Conservation (phyloP, 2,888 invertebrate species). For the Platycnemis pennipes region DNA sequence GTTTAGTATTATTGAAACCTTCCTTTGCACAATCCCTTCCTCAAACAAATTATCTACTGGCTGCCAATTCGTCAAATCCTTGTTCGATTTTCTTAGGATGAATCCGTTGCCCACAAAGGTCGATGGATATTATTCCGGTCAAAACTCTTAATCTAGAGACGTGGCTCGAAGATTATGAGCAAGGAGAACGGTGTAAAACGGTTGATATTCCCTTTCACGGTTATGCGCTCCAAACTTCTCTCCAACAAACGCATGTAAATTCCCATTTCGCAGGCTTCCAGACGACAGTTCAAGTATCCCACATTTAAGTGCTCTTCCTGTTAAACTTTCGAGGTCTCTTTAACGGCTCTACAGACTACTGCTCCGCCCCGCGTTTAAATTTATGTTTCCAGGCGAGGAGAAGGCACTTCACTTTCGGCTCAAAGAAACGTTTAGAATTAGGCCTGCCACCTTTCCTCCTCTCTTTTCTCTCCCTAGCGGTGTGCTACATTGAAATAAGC, state of each 20-base stretch:
- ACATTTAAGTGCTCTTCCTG: constrained; percentile 46
- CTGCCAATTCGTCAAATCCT: too few relatives aligned
- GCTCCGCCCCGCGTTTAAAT: constrained; percentile 33
- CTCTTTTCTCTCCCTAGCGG: neutral
- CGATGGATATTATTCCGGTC: neutral
- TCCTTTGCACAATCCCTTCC: too few relatives aligned
- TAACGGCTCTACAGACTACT: constrained; percentile 46
- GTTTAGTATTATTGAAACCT: too few relatives aligned
- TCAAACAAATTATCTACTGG: too few relatives aligned
- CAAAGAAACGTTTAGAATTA: constrained; percentile 23
- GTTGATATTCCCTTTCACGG: constrained; percentile 38
- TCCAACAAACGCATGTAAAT: constrained; percentile 60
- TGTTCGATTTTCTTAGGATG: too few relatives aligned
- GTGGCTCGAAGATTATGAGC: neutral
- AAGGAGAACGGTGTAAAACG: neutral
- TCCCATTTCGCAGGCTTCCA: constrained; percentile 18
- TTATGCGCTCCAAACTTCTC: neutral
- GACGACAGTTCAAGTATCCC: constrained; percentile 47
- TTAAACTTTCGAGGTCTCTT: constrained; percentile 53
- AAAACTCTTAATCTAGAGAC: neutral
- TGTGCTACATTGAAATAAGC: constrained; percentile 29
- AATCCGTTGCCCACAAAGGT: neutral
- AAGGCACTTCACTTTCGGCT: constrained; percentile 31
- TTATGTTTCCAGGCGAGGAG: constrained; percentile 41
- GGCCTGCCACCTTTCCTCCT: neutral